phyloP scores from a whole-genome alignment of 1,140 invertebrate species.

The Platyscapa corneri region DNA sequence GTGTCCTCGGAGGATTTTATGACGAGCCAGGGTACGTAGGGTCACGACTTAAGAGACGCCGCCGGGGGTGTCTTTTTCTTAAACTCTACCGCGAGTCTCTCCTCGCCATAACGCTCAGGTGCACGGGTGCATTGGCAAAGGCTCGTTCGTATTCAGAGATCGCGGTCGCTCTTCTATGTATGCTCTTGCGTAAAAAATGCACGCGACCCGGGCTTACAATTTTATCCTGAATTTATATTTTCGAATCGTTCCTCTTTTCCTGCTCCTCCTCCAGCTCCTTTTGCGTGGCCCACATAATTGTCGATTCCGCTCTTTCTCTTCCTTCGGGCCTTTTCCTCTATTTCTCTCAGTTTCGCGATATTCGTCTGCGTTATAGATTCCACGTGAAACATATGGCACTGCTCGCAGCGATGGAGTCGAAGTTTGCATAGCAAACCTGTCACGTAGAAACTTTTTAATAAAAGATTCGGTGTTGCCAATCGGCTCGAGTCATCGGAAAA shows the following conservation, averaged over 20 bases:
- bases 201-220: background rate
- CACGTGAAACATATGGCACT: slow-evolving; percentile 22
- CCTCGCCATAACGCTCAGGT: background rate
- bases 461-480: slow-evolving; percentile 37
- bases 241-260: background rate
- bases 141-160: background rate
- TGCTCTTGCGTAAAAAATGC: background rate
- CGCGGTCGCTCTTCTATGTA: background rate
- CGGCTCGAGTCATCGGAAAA: slow-evolving; percentile 12
- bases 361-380: slow-evolving; percentile 37
- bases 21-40: slow-evolving; percentile 50
- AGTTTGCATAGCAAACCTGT: slow-evolving; percentile 12
- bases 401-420: background rate
- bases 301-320: too few species aligned
- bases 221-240: background rate
- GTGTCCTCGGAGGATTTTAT: slow-evolving; percentile 62
- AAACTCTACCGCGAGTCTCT: background rate
- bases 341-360: background rate
- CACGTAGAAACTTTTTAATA: slow-evolving; percentile 52
- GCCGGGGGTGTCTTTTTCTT: background rate
- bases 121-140: background rate
- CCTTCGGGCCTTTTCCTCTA: background rate
- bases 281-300: too few species aligned
- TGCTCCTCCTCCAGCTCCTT: too few species aligned
- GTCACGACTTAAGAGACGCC: background rate